phyloP scores from a whole-genome alignment of 92 coral and sea anemone species.

The Pocillopora grandis region DNA sequence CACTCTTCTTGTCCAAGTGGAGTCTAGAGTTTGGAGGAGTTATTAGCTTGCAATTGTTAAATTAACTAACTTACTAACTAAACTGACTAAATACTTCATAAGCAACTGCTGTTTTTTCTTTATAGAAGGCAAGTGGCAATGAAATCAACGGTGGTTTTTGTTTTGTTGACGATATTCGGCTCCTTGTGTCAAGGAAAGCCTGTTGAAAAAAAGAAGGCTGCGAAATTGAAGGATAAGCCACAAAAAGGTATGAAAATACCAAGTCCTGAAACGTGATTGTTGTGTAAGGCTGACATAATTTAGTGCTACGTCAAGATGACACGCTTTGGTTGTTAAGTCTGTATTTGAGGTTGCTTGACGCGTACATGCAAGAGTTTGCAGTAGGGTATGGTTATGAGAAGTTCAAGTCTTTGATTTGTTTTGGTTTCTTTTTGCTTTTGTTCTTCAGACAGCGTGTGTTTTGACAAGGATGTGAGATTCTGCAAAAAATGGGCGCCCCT shows the following conservation, averaged over 20 bases:
- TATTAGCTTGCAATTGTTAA: too few species aligned
- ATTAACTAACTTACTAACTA: too few species aligned
- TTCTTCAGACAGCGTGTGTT: conserved; percentile 37
- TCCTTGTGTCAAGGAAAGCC: conserved; percentile 39
- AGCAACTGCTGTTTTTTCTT: background rate
- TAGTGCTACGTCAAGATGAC: too few species aligned
- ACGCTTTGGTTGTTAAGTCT: too few species aligned
- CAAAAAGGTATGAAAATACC: conserved; percentile 1
- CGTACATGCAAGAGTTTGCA: too few species aligned
- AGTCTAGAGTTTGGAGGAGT: too few species aligned
- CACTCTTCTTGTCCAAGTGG: too few species aligned
- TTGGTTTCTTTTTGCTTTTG: background rate
- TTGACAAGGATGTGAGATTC: conserved; percentile 45
- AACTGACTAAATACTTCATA: background rate
- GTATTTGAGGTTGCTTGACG: too few species aligned
- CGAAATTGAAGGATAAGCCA: conserved; percentile 19
- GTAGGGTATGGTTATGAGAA: background rate
- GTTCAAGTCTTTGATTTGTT: background rate
- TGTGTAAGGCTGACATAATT: background rate
- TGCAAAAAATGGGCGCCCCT: conserved; percentile 49
- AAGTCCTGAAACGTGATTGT: background rate
- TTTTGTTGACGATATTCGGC: conserved; percentile 34
- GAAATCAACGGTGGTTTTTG: conserved; percentile 15
- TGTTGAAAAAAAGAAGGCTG: conserved; percentile 23
- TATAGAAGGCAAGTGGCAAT: conserved; percentile 24